phyloP scores from a whole-genome alignment of 2,888 invertebrate species.

The Neoscelio sp. region DNA sequence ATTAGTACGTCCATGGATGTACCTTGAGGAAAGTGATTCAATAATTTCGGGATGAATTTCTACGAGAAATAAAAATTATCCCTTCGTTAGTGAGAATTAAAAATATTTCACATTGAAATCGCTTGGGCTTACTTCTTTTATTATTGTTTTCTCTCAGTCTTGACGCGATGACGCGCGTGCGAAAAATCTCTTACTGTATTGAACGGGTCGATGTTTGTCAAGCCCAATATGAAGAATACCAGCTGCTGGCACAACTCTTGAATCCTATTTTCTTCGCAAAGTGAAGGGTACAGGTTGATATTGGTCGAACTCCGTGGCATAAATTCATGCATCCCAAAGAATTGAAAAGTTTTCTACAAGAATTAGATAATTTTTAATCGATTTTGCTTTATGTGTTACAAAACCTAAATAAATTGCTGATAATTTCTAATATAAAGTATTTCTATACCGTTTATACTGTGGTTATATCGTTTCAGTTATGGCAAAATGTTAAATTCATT shows the following conservation, averaged over 20 bases:
- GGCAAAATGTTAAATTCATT: too few relatives aligned
- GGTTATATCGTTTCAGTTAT: too few relatives aligned
- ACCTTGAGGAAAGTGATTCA: slow-evolving; percentile 77
- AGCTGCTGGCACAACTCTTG: slow-evolving; percentile 71
- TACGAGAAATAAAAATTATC: slow-evolving; percentile 49
- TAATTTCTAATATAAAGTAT: too few relatives aligned
- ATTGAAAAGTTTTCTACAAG: slow-evolving; percentile 72
- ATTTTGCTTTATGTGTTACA: too few relatives aligned
- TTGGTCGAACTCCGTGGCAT: slow-evolving; percentile 71
- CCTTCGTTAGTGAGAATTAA: slow-evolving; percentile 49
- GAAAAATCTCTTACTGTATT: slow-evolving; percentile 71
- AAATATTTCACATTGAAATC: slow-evolving; percentile 51
- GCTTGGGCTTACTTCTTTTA: slow-evolving; percentile 66
- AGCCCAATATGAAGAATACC: slow-evolving; percentile 70
- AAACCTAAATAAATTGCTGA: too few relatives aligned
- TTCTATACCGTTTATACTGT: too few relatives aligned
- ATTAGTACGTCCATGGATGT: slow-evolving; percentile 75
- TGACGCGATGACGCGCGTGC: slow-evolving; percentile 66
- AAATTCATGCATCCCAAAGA: slow-evolving; percentile 73
- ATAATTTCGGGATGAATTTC: slow-evolving; percentile 71
- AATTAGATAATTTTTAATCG: too few relatives aligned
- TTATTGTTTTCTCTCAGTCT: slow-evolving; percentile 65
- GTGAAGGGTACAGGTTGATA: slow-evolving; percentile 65
- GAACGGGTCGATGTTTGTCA: slow-evolving; percentile 72
- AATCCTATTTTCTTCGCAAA: slow-evolving; percentile 72